Percentiles rank a stretch among this genome's conserved stretches.
Conservation (phyloP, 2,888 invertebrate genomes). For the Melitaea athalia region DNA sequence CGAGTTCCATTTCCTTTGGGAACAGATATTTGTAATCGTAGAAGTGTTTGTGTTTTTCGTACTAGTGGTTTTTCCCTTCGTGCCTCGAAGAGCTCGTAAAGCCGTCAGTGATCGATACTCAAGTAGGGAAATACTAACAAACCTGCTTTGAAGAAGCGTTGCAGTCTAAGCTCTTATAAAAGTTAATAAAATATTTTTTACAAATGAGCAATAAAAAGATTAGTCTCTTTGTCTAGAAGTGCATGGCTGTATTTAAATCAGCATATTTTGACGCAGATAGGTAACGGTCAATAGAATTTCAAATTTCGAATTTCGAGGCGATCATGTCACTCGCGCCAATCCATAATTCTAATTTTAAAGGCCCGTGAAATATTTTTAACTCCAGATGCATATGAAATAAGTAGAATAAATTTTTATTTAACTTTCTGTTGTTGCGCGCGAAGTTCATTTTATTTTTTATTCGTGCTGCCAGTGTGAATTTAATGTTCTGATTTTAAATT, state of each 20-base stretch:
- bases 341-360: slow-evolving; percentile 56
- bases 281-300: slow-evolving; percentile 64
- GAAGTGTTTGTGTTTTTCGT: too few species aligned
- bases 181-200: background rate
- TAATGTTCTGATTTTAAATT: background rate
- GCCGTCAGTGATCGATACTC: too few species aligned
- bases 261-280: slow-evolving; percentile 31
- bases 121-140: too few species aligned
- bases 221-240: slow-evolving; percentile 9
- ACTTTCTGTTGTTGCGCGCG: slow-evolving; percentile 9
- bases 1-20: too few species aligned
- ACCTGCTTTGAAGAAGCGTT: background rate
- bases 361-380: slow-evolving; percentile 57
- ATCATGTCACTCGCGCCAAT: slow-evolving; percentile 50
- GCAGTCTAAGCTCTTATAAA: background rate
- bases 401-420: slow-evolving; percentile 38
- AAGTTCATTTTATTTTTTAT: slow-evolving; percentile 12
- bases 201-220: background rate
- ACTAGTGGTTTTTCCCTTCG: too few species aligned
- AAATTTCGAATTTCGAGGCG: slow-evolving; percentile 56
- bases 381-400: slow-evolving; percentile 40
- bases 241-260: background rate
- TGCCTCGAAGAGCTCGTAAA: too few species aligned
- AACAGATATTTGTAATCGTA: too few species aligned
- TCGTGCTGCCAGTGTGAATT: background rate